Base-by-base conservation (phyloP, 2,888 invertebrate species). In the Spodoptera exigua region DNA sequence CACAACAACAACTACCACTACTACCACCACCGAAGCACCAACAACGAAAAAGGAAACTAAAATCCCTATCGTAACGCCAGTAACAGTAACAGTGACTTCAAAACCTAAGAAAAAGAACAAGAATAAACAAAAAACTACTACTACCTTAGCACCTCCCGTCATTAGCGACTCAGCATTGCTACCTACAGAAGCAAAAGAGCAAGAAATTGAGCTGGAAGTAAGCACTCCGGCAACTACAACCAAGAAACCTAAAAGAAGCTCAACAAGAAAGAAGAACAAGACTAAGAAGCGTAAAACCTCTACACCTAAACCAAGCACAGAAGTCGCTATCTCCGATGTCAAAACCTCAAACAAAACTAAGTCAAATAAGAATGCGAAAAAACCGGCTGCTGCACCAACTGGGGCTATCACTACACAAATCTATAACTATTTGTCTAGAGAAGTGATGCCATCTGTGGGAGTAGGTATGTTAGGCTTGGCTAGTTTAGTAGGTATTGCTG, bases 361-460 rank as follows among this genome's bases (percentile, higher is more conserved):
- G 77, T 86, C 89, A 14, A 85, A 84, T 16, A 91, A 92, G 70
- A 88, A 86, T 59, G 78, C 85, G 2, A 91, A 93, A 43, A 90
- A 93, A 62, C 94, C 93, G 5, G 47, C 39, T 21, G 34, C n/a
- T 13, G 91, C 92, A 36, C 74, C 76, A 36, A 84, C 86, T 45
- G 88, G 96, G 55, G 96, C 96, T 1, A 94, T 97, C 0, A 95
- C 96, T 10, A 96, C 97, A 0, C 96, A 97, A 83, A 95, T 97
- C 21, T 97, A 97, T 80, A 97, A 96, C 78, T 97, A 96, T 78
- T 88, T 97, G 39, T 96, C 97, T 2, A 94, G 97, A 74, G 97
- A 97, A 91, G 96, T 97, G 0, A 97, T 97, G 96, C 97, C 97
- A 0, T 96, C 96, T 32, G 96, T 97, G 16, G 97, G 97, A 0